Evolutionary conservation across 2,797 vertebrate genomes (phyloP), one percentile per base, ranked within the genome.

Genomic region (Phylloscopus collybita): DNA sequence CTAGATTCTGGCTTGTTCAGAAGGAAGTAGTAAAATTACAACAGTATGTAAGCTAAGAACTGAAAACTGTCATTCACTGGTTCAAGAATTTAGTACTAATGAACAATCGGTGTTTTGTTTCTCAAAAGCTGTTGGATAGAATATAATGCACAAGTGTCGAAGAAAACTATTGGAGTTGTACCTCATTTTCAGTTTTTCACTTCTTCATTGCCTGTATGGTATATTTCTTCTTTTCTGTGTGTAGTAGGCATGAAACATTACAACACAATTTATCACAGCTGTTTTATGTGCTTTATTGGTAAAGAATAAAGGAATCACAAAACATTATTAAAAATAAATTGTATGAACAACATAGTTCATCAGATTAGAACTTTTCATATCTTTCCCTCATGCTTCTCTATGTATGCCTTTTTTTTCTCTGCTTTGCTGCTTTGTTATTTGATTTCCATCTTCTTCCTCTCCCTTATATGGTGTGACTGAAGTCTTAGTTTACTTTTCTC

Each of bases 401-500:
- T 21, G 13, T 56, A 45, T 83, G 47, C 42, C 8, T 80, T 86
- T 92, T 92, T 71, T 76, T 80, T 19, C 70, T 87, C 75, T 9
- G 22, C 36, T 88, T 93, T 92, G n/a, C 53, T 83, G 11, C 47
- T 86, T 49, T 71, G 25, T 93, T 82, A 67, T 19, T 80, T 67
- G 22, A 6, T 89, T 91, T 87, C 44, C 16, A 9, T 85, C 54
- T 88, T 94, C 75, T 85, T 89, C 17, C 36, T 8, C 16, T 81
- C 21, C 89, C 76, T 84, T 95, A 91, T 75, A 93, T 0, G n/a
- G 73, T 49, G 25, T 12, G 49, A 45, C 29, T 62, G 47, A 78
- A 91, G 32, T 72, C 54, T 89, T 89, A 59, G 64, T 89, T 96
- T 91, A 75, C 79, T 92, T 90, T 90, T 86, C 61, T 78, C 32